Conservation (phyloP, 2,888 invertebrate species). For the Oscheius sp. region DNA sequence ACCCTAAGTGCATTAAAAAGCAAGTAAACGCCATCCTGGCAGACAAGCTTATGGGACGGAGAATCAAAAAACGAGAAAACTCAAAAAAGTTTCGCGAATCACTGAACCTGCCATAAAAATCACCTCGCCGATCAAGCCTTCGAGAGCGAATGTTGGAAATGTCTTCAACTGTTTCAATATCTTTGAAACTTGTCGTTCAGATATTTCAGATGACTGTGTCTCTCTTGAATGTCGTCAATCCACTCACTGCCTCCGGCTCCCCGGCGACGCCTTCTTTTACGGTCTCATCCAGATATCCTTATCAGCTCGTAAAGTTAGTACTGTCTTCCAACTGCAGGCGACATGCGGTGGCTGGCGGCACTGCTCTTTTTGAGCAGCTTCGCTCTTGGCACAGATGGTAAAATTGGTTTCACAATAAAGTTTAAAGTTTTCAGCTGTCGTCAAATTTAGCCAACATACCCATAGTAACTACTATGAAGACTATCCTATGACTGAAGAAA, state of each 20-base stretch:
- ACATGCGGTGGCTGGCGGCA: conserved; percentile 31
- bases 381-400: conserved; percentile 4
- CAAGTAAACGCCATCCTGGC: too few species aligned
- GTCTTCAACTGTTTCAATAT: too few species aligned
- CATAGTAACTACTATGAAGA: conserved; percentile 32
- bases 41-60: too few species aligned
- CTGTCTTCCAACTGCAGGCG: conserved; percentile 31
- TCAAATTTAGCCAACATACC: conserved; percentile 1
- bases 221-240: conserved; percentile 10
- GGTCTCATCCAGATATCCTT: conserved; percentile 37
- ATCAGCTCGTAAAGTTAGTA: conserved; percentile 38
- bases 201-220: conserved; percentile 25
- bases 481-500: neutral
- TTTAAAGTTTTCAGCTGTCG: conserved; percentile 3
- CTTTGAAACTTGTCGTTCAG: neutral
- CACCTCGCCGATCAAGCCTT: too few species aligned
- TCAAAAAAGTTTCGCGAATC: too few species aligned
- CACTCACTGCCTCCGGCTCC: neutral
- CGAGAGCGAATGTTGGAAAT: too few species aligned
- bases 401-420: neutral
- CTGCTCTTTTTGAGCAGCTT: conserved; percentile 31
- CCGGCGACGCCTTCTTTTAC: conserved; percentile 38
- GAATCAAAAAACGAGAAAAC: too few species aligned
- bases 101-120: too few species aligned
- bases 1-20: too few species aligned